Conservation (phyloP, 2,113 vertebrate genomes). For the Macquaria australasica region DNA sequence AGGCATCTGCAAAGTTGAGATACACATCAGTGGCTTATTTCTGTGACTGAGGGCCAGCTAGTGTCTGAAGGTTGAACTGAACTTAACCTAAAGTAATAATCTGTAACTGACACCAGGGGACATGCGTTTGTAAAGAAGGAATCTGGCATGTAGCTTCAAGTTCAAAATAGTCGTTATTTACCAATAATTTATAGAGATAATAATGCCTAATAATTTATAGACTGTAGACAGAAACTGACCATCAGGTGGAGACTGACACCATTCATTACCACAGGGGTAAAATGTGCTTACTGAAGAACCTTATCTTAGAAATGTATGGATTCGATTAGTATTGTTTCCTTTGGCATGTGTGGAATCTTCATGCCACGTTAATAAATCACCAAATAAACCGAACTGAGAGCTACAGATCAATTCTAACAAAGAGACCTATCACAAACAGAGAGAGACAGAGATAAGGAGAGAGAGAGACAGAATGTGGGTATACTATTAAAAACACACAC, state of each 20-base stretch:
- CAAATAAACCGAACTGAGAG: constrained; percentile 23
- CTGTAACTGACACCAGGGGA: neutral
- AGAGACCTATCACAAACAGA: constrained; percentile 13
- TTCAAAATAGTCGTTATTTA: neutral
- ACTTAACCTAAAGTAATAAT: neutral
- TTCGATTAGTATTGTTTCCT: constrained; percentile 9
- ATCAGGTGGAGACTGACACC: neutral
- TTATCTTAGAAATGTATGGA: constrained; percentile 28
- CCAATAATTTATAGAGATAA: neutral
- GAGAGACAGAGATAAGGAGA: neutral
- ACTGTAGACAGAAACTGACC: neutral
- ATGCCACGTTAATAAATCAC: constrained; percentile 38
- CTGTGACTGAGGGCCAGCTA: neutral
- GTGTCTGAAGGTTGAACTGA: neutral
- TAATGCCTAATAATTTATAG: neutral
- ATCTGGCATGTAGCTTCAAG: neutral
- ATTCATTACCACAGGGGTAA: neutral
- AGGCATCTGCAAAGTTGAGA: too few species aligned
- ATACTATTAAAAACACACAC: neutral
- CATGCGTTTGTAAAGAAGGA: neutral
- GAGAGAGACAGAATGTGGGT: neutral
- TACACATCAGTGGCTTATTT: neutral
- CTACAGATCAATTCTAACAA: constrained; percentile 46
- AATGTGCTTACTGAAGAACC: constrained; percentile 10
- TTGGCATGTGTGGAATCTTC: constrained; percentile 62